Evolutionary conservation across 2,888 invertebrate species (phyloP), one percentile per base, ranked within the genome.

Genomic region (Nesidiocoris tenuis): DNA sequence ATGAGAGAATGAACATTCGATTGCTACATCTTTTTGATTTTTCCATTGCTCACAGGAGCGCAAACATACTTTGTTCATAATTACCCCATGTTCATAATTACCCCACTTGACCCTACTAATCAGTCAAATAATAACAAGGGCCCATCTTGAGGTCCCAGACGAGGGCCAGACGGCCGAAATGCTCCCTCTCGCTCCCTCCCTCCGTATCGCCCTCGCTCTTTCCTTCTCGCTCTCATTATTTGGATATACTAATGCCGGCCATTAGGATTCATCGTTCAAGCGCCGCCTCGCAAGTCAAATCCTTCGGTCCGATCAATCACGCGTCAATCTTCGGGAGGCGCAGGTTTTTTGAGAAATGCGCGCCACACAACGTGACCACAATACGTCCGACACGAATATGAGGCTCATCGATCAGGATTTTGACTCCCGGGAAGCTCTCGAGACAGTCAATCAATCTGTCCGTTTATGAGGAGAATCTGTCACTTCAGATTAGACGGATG

Each of bases 251-350:
- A 70, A 70, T 70, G 70, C 54, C 24, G 59, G 9, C 70, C 70
- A 59, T 70, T 70, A 70, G 24, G 70, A 70, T 70, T 70, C 70
- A 70, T 70, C 70, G 59, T 59, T 70, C 70, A 70, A 39, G 39
- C 39, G 39, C 39, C 39, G 39, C 39, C 39, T 39, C 12, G 39
- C 39, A 39, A 39, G 39, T 39, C 3, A 39, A 39, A 39, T 39
- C 39, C 39, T 3, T 39, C 39, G 3, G 5, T 39, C 12, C 39
- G 39, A 39, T 39, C 39, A 39, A 39, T 39, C 39, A 39, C 3
- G 39, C 39, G 39, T 39, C 39, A 39, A 39, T 39, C 39, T 39
- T 39, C 39, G 39, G 12, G 12, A 39, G 39, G 39, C 39, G 39
- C 39, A 39, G 39, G 39, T 39, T 39, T n/a, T 39, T 68, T 68